phyloP scores from a whole-genome alignment of 2,888 invertebrate species.

The Tenthredo notha region DNA sequence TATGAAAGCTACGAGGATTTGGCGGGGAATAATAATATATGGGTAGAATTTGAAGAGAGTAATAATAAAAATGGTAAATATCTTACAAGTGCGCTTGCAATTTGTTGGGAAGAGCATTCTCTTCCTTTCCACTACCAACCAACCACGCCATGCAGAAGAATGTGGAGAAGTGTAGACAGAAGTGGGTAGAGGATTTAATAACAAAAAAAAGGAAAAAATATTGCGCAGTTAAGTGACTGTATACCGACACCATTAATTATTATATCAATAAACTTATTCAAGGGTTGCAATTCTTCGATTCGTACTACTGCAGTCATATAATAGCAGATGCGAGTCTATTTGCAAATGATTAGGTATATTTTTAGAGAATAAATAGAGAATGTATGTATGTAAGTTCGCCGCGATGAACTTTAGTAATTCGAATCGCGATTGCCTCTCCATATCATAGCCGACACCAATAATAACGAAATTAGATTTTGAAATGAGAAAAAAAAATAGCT shows the following conservation, averaged over 20 bases:
- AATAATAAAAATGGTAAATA: conserved; percentile 77
- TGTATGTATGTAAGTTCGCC: not conserved
- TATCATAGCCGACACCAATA: conserved; percentile 68
- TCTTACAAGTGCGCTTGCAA: conserved; percentile 85
- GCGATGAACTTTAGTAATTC: conserved; percentile 61
- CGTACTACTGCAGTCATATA: conserved; percentile 58
- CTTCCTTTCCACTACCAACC: conserved; percentile 82
- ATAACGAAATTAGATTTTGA: conserved; percentile 47
- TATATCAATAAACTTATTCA: conserved; percentile 60
- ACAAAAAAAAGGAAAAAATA: conserved; percentile 77
- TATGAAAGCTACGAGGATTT: not conserved
- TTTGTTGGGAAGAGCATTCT: conserved; percentile 85
- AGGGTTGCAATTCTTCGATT: conserved; percentile 65
- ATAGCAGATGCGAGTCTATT: not conserved
- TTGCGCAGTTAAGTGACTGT: conserved; percentile 76
- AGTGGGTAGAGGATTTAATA: conserved; percentile 77
- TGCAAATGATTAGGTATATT: not conserved
- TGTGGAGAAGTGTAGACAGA: conserved; percentile 79
- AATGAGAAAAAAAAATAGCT: not conserved
- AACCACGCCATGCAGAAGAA: conserved; percentile 82
- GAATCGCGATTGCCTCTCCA: conserved; percentile 67
- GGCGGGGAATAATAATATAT: conserved; percentile 45
- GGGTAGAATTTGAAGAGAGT: conserved; percentile 46
- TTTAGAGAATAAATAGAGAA: not conserved
- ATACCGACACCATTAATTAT: conserved; percentile 70